Conservation (phyloP, 2,797 vertebrate species). For the Gephyroberyx darwinii region DNA sequence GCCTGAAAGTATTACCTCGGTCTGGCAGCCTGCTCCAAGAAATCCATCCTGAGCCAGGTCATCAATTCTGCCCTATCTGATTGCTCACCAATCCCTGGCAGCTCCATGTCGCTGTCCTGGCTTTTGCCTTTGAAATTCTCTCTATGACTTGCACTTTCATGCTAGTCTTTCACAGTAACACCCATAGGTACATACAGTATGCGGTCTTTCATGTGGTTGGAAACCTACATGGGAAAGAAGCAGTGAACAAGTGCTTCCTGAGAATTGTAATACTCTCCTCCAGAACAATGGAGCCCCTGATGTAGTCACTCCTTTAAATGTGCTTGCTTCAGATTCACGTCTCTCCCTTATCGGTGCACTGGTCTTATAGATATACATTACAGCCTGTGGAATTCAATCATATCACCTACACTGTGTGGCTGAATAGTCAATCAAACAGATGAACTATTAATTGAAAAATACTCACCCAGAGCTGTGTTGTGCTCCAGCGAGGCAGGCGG, state of each 20-base stretch:
- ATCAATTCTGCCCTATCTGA: slow-evolving; percentile 85
- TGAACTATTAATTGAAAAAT: slow-evolving; percentile 77
- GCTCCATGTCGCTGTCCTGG: slow-evolving; percentile 77
- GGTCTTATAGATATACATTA: slow-evolving; percentile 52
- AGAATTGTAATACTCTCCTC: slow-evolving; percentile 19
- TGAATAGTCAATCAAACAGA: slow-evolving; percentile 70
- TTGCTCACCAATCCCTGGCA: slow-evolving; percentile 82
- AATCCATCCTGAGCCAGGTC: slow-evolving; percentile 85
- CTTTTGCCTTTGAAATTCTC: slow-evolving; percentile 78
- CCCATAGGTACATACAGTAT: slow-evolving; percentile 44
- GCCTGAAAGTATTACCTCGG: slow-evolving; percentile 83
- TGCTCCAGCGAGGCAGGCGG: slow-evolving; percentile 63
- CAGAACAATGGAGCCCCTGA: slow-evolving; percentile 30
- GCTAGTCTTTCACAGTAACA: slow-evolving; percentile 56
- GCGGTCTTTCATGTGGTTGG: slow-evolving; percentile 43
- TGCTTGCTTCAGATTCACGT: slow-evolving; percentile 56
- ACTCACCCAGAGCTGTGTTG: slow-evolving; percentile 66
- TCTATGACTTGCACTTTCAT: slow-evolving; percentile 82
- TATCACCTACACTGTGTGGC: slow-evolving; percentile 58
- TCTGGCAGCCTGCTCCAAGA: slow-evolving; percentile 82
- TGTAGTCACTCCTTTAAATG: slow-evolving; percentile 38
- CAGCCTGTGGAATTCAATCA: slow-evolving; percentile 58
- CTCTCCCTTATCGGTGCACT: slow-evolving; percentile 41
- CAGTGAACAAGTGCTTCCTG: neutral
- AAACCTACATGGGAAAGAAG: slow-evolving; percentile 34